phyloP scores from a whole-genome alignment of 2,113 vertebrate species.

The Phrynocephalus versicolor region DNA sequence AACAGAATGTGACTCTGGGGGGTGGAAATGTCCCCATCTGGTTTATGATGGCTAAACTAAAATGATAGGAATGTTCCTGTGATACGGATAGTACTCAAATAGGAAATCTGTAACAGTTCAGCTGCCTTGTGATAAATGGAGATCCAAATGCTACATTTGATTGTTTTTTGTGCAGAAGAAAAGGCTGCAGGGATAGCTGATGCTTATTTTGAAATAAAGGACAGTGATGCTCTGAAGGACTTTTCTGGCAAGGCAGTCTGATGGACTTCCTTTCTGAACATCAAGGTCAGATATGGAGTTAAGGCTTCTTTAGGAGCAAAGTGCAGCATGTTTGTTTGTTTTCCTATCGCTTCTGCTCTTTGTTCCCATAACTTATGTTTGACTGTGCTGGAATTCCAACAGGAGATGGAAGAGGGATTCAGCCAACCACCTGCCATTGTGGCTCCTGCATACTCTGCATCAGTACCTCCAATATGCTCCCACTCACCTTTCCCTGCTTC shows the following conservation, averaged over 20 bases:
- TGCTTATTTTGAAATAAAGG: neutral
- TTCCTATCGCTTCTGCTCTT: neutral
- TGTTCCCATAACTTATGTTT: neutral
- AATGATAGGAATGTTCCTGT: neutral
- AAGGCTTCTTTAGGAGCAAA: neutral
- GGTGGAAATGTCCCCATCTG: too few species aligned
- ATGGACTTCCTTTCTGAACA: constrained; percentile 1
- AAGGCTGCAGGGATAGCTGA: neutral
- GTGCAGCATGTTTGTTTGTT: neutral
- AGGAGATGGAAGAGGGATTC: neutral
- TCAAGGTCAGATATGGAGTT: neutral
- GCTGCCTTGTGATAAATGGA: neutral
- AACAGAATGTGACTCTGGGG: too few species aligned
- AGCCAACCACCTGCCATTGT: neutral
- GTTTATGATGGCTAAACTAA: too few species aligned
- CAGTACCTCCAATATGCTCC: neutral
- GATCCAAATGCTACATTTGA: neutral
- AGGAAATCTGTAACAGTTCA: neutral
- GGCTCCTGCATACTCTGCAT: neutral
- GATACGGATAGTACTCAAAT: neutral
- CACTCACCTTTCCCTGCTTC: neutral
- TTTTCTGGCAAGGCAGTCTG: neutral
- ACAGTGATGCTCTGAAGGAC: neutral
- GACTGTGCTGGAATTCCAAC: neutral
- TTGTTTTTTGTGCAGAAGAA: neutral